Conservation (phyloP, 2,797 vertebrate species). For the Nannoperca obscura region DNA sequence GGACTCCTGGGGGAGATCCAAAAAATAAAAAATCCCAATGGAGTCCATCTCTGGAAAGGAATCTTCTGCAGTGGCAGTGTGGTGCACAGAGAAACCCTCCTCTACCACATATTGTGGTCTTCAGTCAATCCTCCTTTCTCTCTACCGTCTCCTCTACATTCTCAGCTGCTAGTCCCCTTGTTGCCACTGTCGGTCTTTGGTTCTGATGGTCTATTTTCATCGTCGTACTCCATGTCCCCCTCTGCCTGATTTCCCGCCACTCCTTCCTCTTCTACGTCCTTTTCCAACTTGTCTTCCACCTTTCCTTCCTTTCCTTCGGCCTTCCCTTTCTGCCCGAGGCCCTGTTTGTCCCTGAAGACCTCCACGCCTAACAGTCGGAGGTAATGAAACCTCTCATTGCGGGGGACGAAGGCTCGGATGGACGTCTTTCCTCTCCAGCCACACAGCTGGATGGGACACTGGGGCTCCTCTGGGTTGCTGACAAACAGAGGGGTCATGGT, state of each 20-base stretch:
- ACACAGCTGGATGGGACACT: slow-evolving; percentile 95
- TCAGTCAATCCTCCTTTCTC: slow-evolving; percentile 29
- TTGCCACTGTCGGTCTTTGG: slow-evolving; percentile 39
- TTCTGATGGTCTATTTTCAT: slow-evolving; percentile 50
- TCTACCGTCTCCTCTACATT: not conserved
- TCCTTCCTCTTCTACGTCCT: slow-evolving; percentile 31
- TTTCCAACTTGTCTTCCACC: slow-evolving; percentile 20
- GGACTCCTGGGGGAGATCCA: slow-evolving; percentile 24
- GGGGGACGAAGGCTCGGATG: slow-evolving; percentile 95
- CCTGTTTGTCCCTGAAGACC: slow-evolving; percentile 86
- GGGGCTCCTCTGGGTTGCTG: slow-evolving; percentile 89
- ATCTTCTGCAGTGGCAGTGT: slow-evolving; percentile 46
- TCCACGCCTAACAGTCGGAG: slow-evolving; percentile 97
- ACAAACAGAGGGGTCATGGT: not conserved
- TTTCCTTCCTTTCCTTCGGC: slow-evolving; percentile 69
- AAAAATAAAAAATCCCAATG: slow-evolving; percentile 5
- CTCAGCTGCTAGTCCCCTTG: slow-evolving; percentile 56
- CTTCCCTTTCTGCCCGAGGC: slow-evolving; percentile 61
- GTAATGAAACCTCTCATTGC: slow-evolving; percentile 96
- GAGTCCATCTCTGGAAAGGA: slow-evolving; percentile 41
- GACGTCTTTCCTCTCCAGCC: slow-evolving; percentile 98
- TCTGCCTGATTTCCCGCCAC: slow-evolving; percentile 20
- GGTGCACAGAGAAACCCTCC: slow-evolving; percentile 27
- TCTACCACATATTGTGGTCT: slow-evolving; percentile 30
- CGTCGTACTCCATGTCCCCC: slow-evolving; percentile 55